phyloP scores from a whole-genome alignment of 2,888 invertebrate genomes.

The Drosophila leonis region DNA sequence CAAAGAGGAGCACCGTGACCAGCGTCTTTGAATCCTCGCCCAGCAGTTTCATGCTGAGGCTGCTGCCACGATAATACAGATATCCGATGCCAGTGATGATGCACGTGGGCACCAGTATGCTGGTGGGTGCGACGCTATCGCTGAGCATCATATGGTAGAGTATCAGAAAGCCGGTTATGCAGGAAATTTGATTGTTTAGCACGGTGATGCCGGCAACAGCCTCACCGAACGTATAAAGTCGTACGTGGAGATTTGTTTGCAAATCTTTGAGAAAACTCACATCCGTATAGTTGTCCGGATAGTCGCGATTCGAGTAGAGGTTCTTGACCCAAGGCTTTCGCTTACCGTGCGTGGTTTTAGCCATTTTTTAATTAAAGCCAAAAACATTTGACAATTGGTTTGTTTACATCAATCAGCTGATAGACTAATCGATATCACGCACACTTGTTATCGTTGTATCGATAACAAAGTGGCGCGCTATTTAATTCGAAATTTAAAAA shows the following conservation, averaged over 20 bases:
- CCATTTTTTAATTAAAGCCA: slow-evolving; percentile 44
- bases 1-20: slow-evolving; percentile 93
- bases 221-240: slow-evolving; percentile 87
- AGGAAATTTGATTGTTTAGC: slow-evolving; percentile 92
- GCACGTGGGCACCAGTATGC: slow-evolving; percentile 88
- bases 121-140: slow-evolving; percentile 88
- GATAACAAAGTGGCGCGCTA: not conserved
- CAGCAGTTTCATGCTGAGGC: slow-evolving; percentile 65
- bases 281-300: slow-evolving; percentile 97
- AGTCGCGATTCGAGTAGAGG: slow-evolving; percentile 93
- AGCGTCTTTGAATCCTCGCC: slow-evolving; percentile 91
- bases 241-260: slow-evolving; percentile 92
- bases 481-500: not conserved
- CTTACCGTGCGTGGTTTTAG: slow-evolving; percentile 39
- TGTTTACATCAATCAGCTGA: slow-evolving; percentile 52
- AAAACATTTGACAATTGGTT: slow-evolving; percentile 37
- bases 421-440: slow-evolving; percentile 25
- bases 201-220: slow-evolving; percentile 91
- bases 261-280: slow-evolving; percentile 93
- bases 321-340: slow-evolving; percentile 92
- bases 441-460: not conserved
- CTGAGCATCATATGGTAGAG: slow-evolving; percentile 91
- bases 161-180: slow-evolving; percentile 90
- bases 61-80: slow-evolving; percentile 86
- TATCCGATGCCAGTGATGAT: slow-evolving; percentile 88